A percentile compares a stretch with the other conserved stretches of the same genome.
These are phyloP conservation scores for Eulemur albifrons DNA, from an alignment of 2,797 vertebrate species.

Conservation along the genomic window DNA sequence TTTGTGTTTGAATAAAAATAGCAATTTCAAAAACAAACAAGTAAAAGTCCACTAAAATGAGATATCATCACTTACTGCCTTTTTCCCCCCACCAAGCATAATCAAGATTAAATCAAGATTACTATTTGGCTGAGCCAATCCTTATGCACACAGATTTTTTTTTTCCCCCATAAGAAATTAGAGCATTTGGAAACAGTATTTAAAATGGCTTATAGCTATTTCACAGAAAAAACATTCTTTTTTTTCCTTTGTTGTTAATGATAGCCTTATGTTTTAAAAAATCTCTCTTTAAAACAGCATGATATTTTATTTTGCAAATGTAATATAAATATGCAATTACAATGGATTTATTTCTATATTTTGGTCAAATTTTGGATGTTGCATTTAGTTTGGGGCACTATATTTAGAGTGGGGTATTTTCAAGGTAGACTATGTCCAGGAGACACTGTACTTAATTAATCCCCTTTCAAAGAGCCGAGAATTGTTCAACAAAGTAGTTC, in stretches of 20 bases:
- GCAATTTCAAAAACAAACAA: background rate
- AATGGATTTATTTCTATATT: background rate
- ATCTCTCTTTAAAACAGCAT: background rate
- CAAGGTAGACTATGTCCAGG: background rate
- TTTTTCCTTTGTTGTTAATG: background rate
- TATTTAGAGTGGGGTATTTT: background rate
- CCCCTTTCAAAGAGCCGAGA: background rate
- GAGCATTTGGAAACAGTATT: background rate
- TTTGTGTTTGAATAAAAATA: conserved; percentile 17
- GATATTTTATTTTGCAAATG: background rate
- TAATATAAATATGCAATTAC: background rate
- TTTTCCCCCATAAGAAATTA: background rate
- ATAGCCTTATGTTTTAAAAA: background rate
- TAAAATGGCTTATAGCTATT: background rate
- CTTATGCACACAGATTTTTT: background rate
- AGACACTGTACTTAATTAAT: background rate
- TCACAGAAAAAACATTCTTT: background rate
- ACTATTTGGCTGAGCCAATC: background rate
- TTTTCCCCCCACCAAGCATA: background rate
- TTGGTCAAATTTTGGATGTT: background rate
- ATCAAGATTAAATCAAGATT: conserved; percentile 10
- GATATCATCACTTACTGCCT: background rate
- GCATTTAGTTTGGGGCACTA: background rate
- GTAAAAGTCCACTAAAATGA: background rate
- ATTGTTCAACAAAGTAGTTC: background rate